Evolutionary conservation across 2,888 invertebrate genomes (phyloP).

Genomic region (Drosophila mettleri): DNA sequence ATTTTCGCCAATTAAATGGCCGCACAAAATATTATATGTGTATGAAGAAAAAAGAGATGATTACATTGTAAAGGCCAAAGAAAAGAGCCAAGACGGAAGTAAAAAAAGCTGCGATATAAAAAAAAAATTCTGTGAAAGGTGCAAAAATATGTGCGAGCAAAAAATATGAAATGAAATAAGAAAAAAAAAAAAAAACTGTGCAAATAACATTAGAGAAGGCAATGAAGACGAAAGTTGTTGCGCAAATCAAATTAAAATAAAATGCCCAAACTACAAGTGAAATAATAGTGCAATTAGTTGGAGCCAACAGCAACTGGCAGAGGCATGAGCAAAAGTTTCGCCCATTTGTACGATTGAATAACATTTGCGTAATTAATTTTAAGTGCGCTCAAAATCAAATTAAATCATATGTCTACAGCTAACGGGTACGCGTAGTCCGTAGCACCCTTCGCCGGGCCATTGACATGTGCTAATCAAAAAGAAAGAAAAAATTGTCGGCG

Average conservation of each 20-base stretch:
- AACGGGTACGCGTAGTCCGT: neutral
- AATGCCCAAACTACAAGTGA: constrained; percentile 61
- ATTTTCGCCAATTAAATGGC: constrained; percentile 77
- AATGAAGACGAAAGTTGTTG: constrained; percentile 80
- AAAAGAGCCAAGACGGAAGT: constrained; percentile 67
- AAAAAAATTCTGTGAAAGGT: constrained; percentile 77
- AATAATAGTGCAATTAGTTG: constrained; percentile 76
- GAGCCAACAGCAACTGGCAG: constrained; percentile 16
- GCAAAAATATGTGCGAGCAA: constrained; percentile 58
- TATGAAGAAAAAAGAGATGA: constrained; percentile 37
- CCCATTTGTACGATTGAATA: constrained; percentile 67
- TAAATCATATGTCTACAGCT: constrained; percentile 56
- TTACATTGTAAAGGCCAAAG: constrained; percentile 52
- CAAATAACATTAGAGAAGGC: constrained; percentile 49
- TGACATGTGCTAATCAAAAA: constrained; percentile 64
- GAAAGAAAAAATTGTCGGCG: constrained; percentile 17
- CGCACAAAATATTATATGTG: constrained; percentile 37
- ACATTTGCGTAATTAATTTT: constrained; percentile 73
- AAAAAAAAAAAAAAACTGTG: constrained; percentile 33
- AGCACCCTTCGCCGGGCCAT: constrained; percentile 55
- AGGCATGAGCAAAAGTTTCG: constrained; percentile 52
- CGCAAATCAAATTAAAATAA: constrained; percentile 72
- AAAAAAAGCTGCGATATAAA: constrained; percentile 11
- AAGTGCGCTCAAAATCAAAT: constrained; percentile 56
- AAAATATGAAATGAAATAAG: constrained; percentile 5